These are phyloP conservation scores for Nemurella pictetii DNA, from an alignment of 2,888 invertebrate species.

Conservation along the genomic window DNA sequence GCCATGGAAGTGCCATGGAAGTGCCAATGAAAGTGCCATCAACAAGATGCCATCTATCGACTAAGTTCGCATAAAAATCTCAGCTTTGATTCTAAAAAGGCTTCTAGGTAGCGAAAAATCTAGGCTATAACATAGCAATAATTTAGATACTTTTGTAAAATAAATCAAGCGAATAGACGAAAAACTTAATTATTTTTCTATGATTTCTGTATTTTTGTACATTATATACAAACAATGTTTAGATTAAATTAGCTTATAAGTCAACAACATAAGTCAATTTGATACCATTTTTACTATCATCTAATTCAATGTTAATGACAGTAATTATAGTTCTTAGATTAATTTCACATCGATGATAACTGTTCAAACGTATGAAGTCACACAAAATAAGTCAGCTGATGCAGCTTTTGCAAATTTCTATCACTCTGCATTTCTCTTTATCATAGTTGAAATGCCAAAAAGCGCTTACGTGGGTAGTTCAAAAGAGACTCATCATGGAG, in stretches of 20 bases:
- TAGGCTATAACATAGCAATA: neutral
- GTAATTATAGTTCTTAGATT: neutral
- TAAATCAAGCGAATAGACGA: too few species aligned
- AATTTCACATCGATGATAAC: neutral
- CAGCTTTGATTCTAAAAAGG: neutral
- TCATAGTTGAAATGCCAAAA: neutral
- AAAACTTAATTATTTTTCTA: conserved; percentile 5
- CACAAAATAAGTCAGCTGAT: neutral
- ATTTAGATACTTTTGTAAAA: neutral
- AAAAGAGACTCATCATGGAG: neutral
- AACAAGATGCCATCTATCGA: neutral
- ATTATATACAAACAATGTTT: conserved; percentile 24
- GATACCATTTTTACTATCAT: conserved; percentile 30
- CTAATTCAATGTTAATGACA: neutral
- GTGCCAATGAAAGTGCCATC: conserved; percentile 21
- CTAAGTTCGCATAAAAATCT: neutral
- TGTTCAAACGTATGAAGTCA: neutral
- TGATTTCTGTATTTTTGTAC: conserved; percentile 2
- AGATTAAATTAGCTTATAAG: conserved; percentile 25
- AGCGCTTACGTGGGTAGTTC: neutral
- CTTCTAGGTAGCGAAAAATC: neutral
- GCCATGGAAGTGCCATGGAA: conserved; percentile 9
- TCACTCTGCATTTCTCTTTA: neutral
- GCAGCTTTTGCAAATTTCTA: neutral
- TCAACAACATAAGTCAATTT: conserved; percentile 35